A percentile compares a stretch with the other conserved stretches of the same genome.
Evolutionary conservation across 2,113 vertebrate genomes (phyloP).

Genomic region (Pachycephala philippinensis): DNA sequence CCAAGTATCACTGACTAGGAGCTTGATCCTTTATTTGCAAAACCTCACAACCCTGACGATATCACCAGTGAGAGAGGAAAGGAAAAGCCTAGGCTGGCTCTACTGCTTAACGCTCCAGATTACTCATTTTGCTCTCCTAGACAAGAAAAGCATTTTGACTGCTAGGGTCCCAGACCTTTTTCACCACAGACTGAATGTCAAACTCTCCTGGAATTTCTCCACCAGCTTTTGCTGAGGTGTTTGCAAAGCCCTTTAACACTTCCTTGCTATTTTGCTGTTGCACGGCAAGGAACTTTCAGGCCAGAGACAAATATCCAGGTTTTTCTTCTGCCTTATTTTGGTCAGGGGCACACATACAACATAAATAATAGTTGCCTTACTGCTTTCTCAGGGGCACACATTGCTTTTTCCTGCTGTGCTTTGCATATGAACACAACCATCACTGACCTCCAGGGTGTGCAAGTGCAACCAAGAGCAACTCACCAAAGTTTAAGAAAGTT

Average conservation of each 20-base stretch:
- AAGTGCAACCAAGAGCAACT: neutral
- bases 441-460: neutral
- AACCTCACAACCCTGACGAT: neutral
- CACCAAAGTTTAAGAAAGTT: neutral
- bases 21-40: neutral
- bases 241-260: neutral
- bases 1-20: neutral
- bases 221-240: neutral
- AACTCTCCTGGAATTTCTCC: neutral
- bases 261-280: neutral
- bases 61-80: neutral
- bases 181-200: neutral
- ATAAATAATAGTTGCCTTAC: neutral
- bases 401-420: neutral
- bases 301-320: neutral
- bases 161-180: neutral
- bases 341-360: neutral
- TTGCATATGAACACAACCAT: neutral
- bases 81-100: neutral
- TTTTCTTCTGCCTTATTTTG: neutral
- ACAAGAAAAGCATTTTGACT: neutral
- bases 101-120: neutral
- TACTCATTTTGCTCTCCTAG: neutral
- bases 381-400: neutral
- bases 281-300: neutral